Evolutionary conservation across 2,888 invertebrate genomes (phyloP), one percentile per base, ranked within the genome.

Genomic region (Marasmarcha lunaedactyla): DNA sequence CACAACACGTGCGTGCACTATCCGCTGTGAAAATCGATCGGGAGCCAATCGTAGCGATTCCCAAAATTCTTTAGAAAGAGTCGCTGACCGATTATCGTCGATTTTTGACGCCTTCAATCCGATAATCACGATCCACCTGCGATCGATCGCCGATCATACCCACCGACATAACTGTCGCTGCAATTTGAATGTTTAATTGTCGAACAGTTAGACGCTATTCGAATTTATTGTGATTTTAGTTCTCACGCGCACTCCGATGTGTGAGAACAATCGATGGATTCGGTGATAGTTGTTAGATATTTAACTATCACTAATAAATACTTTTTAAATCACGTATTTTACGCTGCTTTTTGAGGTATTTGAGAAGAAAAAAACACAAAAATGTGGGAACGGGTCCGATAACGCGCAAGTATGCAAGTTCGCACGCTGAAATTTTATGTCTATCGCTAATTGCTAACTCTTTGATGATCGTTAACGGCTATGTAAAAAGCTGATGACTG

Each of bases 11-110:
- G 81, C 81, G 78, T 81, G 73, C 60, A 60, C 71, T 76, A 79
- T 77, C 62, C 60, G 69, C 77, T 78, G 74, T 78, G 78, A 61
- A 77, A 83, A 81, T 83, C 72, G 69, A 78, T 77, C 74, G 52
- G 52, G 51, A 54, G 64, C 60, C 61, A 58, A 55, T 47, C 45
- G 45, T 53, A 72, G 66, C 71, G 67, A 57, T 57, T 52, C 48
- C 47, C 45, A 36, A 44, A 69, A 68, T 66, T 66, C 60, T 60
- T 50, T 39, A 5, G 20, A 20, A 20, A 7, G 51, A 66, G 73
- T 63, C 72, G 63, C 57, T 67, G 77, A 50, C 79, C 79, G 79
- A 79, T 78, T 77, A 71, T 48, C 46, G 47, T 52, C 60, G 52
- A 70, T 71, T 76, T 68, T 64, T 51, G 62, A 68, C 59, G 65